These are phyloP conservation scores for Goniozus legneri DNA, from an alignment of 1,140 invertebrate species.

Conservation along the genomic window DNA sequence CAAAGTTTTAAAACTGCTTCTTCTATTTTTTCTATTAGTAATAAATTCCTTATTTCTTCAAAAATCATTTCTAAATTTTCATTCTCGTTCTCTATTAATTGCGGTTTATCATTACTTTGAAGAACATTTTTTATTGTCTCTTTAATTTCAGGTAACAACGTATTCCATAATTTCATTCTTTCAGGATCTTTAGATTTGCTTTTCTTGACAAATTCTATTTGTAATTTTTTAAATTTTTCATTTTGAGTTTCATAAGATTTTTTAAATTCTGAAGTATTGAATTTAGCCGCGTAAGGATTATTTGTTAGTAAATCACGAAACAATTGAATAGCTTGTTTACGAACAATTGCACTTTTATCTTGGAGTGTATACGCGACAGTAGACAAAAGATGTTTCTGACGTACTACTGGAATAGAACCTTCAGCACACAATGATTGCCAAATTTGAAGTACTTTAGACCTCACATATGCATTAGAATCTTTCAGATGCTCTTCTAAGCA, in stretches of 20 bases:
- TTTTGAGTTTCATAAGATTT: conserved; percentile 58
- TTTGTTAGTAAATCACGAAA: conserved; percentile 69
- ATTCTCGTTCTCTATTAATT: conserved; percentile 6
- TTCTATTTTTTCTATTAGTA: conserved; percentile 39
- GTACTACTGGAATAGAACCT: conserved; percentile 67
- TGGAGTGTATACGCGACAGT: conserved; percentile 65
- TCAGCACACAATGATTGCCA: conserved; percentile 71
- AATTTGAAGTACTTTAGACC: conserved; percentile 75
- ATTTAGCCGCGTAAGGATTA: conserved; percentile 71
- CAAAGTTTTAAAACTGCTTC: conserved; percentile 36
- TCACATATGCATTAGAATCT: conserved; percentile 78
- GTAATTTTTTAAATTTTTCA: conserved; percentile 59
- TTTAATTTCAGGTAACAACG: conserved; percentile 43
- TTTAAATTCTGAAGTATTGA: conserved; percentile 60
- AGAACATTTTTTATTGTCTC: conserved; percentile 45
- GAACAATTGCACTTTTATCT: conserved; percentile 74
- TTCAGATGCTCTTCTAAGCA: conserved; percentile 76
- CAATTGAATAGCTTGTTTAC: conserved; percentile 76
- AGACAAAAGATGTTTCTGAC: conserved; percentile 63
- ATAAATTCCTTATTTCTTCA: conserved; percentile 43
- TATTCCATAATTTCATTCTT: conserved; percentile 47
- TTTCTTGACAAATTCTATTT: conserved; percentile 52
- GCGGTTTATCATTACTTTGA: conserved; percentile 16
- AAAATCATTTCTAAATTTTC: conserved; percentile 36
- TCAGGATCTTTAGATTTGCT: conserved; percentile 43